Conservation (phyloP, 2,797 vertebrate species). For the Enteromius radiatus region DNA sequence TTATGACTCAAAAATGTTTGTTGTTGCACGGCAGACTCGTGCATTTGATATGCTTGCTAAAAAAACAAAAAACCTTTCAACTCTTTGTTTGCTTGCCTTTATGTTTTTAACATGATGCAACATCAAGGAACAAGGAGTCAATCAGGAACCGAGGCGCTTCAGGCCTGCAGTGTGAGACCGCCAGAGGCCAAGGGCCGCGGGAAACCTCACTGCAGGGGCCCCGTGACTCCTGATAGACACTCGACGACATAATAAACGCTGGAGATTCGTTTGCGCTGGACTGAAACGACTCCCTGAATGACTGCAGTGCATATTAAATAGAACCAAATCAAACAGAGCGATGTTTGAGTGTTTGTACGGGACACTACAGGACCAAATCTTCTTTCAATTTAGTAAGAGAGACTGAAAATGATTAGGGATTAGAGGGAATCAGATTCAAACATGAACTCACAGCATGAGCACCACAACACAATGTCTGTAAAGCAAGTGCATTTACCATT, state of each 20-base stretch:
- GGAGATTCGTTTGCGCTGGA: constrained; percentile 78
- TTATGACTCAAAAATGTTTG: constrained; percentile 31
- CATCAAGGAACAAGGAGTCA: constrained; percentile 52
- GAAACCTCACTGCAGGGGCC: constrained; percentile 66
- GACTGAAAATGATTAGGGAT: constrained; percentile 6
- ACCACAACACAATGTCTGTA: background rate
- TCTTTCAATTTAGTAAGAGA: background rate
- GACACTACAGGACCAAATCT: constrained; percentile 18
- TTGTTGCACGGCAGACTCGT: constrained; percentile 51
- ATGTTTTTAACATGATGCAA: constrained; percentile 60
- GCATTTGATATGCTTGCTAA: constrained; percentile 29
- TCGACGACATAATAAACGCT: constrained; percentile 74
- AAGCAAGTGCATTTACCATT: background rate
- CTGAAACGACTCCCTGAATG: constrained; percentile 76
- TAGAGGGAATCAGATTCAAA: background rate
- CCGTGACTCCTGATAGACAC: constrained; percentile 68
- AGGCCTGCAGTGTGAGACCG: constrained; percentile 40
- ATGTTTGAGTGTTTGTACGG: constrained; percentile 13
- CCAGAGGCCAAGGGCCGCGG: constrained; percentile 43
- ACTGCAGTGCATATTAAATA: constrained; percentile 79
- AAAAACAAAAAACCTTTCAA: constrained; percentile 35
- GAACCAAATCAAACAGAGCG: constrained; percentile 49
- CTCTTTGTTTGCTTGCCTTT: constrained; percentile 49
- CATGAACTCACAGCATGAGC: background rate
- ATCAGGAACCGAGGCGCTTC: constrained; percentile 44